Percentiles rank a stretch among this genome's conserved stretches.
phyloP scores from a whole-genome alignment of 2,113 vertebrate species.

The Crotophaga sulcirostris region DNA sequence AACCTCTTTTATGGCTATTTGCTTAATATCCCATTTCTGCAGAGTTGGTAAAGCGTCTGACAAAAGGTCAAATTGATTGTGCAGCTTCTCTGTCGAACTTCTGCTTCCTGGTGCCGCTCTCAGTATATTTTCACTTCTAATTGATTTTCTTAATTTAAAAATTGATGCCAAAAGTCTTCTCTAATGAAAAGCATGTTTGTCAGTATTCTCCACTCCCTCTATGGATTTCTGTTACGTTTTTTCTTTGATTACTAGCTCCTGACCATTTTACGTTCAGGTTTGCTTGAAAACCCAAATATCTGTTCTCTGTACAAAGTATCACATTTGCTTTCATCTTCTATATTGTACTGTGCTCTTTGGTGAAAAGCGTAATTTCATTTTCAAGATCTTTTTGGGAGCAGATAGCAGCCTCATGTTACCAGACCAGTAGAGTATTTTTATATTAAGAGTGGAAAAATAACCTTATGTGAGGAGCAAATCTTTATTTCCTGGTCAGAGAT shows the following conservation, averaged over 20 bases:
- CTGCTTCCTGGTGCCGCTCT: not conserved
- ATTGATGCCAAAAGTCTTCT: not conserved
- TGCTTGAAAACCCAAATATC: not conserved
- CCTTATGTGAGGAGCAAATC: not conserved
- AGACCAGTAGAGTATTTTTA: not conserved
- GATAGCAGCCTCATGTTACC: not conserved
- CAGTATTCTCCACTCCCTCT: not conserved
- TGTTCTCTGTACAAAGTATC: not conserved
- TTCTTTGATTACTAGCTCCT: not conserved
- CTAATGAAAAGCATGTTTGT: constrained; percentile 20
- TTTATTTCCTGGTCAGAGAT: constrained; percentile 37
- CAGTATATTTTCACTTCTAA: not conserved
- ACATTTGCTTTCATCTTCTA: not conserved
- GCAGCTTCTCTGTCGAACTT: not conserved
- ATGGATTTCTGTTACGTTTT: not conserved
- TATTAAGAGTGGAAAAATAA: constrained; percentile 20
- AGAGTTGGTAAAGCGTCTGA: not conserved
- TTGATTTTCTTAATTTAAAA: constrained; percentile 41
- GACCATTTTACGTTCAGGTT: not conserved
- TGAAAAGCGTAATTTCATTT: not conserved
- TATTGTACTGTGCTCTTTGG: not conserved
- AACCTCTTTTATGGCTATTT: constrained; percentile 22
- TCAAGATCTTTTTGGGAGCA: not conserved
- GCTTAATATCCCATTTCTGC: constrained; percentile 25
- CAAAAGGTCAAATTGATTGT: not conserved